Base-by-base conservation (phyloP, 1,140 invertebrate species). In the Littorina saxatilis region DNA sequence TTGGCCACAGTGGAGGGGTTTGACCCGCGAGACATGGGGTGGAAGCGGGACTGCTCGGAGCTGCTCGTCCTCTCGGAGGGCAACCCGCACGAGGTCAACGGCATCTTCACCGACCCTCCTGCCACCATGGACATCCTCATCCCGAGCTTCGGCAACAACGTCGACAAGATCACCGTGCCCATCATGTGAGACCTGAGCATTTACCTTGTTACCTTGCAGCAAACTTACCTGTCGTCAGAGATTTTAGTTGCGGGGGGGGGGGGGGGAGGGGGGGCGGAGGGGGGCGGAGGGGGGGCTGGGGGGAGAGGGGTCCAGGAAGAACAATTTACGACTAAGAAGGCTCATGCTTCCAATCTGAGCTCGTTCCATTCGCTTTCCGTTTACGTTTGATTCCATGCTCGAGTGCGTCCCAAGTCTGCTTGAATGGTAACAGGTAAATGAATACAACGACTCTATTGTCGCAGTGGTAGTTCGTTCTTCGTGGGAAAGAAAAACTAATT, bases 1-100 rank as follows among this genome's bases (percentile, higher is more conserved):
- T 63, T n/a, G 29, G 23, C 35, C 27, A 32, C 43, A 79, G 77
- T 82, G 47, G 43, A 79, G 23, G 47, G 75, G 11, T 82, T 27
- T 37, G 76, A 79, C 75, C 76, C 81, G 0, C 68, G 47, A 23
- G 40, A 43, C 27, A 61, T 78, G 35, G 29, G 43, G 11, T 82
- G 75, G 50, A 68, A 78, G n/a, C n/a, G 35, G 40, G 17, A 61
- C 27, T 82, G 76, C 76, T 40, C 23, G 9, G 29, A 58, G 81
- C 70, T 82, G 81, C 3, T 79, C 32, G 75, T 79, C 11, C 52
- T 70, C 23, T 75, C 70, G 50, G 37, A 47, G 55, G 80, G 80
- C 0, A 23, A 78, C 27, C 39, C 66, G 2, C 81, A 82, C 76
- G 66, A 68, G 23, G 29, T 82, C 47, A 79, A 82, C 66, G 76